A percentile compares a stretch with the other conserved stretches of the same genome.
These are phyloP conservation scores for Trypoxylus dichotomus DNA, from an alignment of 1,140 invertebrate species.

Conservation along the genomic window DNA sequence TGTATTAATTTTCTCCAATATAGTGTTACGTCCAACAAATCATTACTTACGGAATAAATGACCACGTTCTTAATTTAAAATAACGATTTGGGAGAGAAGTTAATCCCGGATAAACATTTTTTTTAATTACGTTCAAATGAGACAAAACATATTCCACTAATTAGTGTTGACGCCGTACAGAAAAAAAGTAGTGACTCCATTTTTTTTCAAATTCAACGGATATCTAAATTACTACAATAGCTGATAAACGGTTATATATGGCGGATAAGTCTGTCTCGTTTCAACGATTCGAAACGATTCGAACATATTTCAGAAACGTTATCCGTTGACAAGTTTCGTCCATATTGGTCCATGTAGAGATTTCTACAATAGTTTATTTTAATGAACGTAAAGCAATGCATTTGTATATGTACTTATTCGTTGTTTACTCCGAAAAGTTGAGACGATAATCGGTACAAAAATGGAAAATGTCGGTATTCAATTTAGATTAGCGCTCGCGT, in stretches of 20 bases:
- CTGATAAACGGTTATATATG: not conserved
- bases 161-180: not conserved
- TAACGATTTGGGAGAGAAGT: not conserved
- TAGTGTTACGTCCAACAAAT: too few relatives aligned
- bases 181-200: not conserved
- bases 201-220: not conserved
- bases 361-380: not conserved
- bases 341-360: not conserved
- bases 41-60: not conserved
- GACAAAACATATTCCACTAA: not conserved
- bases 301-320: not conserved
- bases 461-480: not conserved
- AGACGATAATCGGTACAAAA: not conserved
- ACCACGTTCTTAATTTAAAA: not conserved
- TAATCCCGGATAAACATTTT: not conserved
- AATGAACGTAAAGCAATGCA: not conserved
- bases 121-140: not conserved
- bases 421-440: not conserved
- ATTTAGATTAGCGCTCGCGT: not conserved
- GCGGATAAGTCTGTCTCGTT: not conserved
- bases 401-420: not conserved
- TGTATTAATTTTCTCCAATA: too few relatives aligned
- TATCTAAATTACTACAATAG: conserved; percentile 4
- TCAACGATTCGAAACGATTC: not conserved
- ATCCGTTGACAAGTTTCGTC: not conserved